Percentiles rank a stretch among this genome's conserved stretches.
Conservation (phyloP, 2,888 invertebrate genomes). For the Trichopoda pennipes region DNA sequence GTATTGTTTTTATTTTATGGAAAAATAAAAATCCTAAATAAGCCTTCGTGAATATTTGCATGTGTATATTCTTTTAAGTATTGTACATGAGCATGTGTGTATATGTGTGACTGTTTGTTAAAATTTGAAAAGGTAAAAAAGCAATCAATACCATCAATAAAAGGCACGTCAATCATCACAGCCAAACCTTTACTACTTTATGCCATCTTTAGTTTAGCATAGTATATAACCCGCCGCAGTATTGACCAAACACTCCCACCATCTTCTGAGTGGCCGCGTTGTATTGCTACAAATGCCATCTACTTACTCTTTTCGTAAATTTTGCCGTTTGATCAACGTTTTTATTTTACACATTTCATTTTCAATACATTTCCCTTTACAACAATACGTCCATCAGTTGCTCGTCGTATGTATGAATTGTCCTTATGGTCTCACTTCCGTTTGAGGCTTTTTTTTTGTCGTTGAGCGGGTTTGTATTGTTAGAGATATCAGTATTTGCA, state of each 20-base stretch:
- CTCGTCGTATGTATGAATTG: conserved; percentile 46
- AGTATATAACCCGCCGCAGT: conserved; percentile 29
- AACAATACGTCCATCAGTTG: conserved; percentile 27
- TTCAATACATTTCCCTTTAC: conserved; percentile 23
- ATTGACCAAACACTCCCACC: conserved; percentile 30
- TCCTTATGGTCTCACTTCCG: conserved; percentile 67
- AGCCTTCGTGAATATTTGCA: conserved; percentile 59
- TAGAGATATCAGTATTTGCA: conserved; percentile 58
- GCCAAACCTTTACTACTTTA: conserved; percentile 30
- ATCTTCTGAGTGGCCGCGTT: conserved; percentile 3
- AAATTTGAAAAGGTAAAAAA: conserved; percentile 59
- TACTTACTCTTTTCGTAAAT: conserved; percentile 64
- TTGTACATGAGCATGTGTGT: conserved; percentile 7
- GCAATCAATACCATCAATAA: conserved; percentile 81
- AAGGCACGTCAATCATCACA: conserved; percentile 80
- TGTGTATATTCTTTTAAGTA: conserved; percentile 53
- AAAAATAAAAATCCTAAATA: conserved; percentile 23
- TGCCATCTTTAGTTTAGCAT: conserved; percentile 36
- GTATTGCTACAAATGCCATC: conserved; percentile 63
- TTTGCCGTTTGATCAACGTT: conserved; percentile 12
- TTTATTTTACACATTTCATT: conserved; percentile 13
- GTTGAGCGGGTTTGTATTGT: conserved; percentile 32
- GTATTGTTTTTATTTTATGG: conserved; percentile 58
- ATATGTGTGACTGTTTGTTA: conserved; percentile 9
- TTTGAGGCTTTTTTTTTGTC: conserved; percentile 25